Conservation (phyloP, 2,888 invertebrate genomes). For the Timema podura region DNA sequence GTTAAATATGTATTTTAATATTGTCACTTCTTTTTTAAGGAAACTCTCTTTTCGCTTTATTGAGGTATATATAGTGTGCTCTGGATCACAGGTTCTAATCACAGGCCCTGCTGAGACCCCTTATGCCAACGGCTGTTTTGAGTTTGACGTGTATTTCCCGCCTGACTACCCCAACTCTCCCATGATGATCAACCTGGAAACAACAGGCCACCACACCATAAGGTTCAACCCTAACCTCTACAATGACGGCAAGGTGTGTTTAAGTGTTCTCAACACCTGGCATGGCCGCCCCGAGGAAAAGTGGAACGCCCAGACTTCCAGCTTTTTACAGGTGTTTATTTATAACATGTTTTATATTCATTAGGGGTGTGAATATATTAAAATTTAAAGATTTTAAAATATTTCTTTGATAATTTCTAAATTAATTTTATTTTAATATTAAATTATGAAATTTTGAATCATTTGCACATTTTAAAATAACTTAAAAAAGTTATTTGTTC, state of each 20-base stretch:
- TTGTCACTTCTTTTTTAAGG: not conserved
- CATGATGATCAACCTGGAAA: conserved; percentile 87
- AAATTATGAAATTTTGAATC: too few species aligned
- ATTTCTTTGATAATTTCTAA: too few species aligned
- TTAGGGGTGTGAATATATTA: not conserved
- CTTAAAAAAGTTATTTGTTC: too few species aligned
- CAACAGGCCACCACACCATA: conserved; percentile 82
- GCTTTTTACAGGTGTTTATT: conserved; percentile 58
- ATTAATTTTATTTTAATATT: too few species aligned
- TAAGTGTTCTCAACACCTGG: conserved; percentile 95
- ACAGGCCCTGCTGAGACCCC: conserved; percentile 90
- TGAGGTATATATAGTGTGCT: too few species aligned
- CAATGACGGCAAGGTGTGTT: conserved; percentile 92
- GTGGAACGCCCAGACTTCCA: conserved; percentile 94
- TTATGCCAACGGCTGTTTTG: conserved; percentile 88
- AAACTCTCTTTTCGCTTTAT: too few species aligned
- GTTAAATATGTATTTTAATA: conserved; percentile 5
- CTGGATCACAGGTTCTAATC: conserved; percentile 66
- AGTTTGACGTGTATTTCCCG: conserved; percentile 87
- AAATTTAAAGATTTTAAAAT: not conserved
- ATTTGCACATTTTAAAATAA: too few species aligned
- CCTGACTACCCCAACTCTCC: conserved; percentile 70
- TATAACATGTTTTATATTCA: not conserved
- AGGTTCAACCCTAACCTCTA: conserved; percentile 92
- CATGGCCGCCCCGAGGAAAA: conserved; percentile 95